These are phyloP conservation scores for Drosophila paramelanica DNA, from an alignment of 2,888 invertebrate genomes.

Conservation along the genomic window DNA sequence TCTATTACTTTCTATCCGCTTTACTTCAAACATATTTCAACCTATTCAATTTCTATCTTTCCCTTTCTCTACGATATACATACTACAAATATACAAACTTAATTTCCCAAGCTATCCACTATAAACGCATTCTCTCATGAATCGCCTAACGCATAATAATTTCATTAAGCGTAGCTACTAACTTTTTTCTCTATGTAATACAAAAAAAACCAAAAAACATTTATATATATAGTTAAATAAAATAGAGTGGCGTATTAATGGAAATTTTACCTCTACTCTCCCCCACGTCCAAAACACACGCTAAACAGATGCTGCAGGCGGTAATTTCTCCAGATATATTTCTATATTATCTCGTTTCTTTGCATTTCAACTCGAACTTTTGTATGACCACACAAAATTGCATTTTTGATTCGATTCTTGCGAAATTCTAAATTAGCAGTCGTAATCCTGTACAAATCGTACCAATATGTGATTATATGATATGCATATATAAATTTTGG, in stretches of 20 bases:
- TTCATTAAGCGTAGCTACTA: conserved; percentile 50
- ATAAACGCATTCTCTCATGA: conserved; percentile 35
- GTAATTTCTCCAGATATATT: conserved; percentile 68
- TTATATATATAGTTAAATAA: neutral
- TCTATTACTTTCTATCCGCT: conserved; percentile 23
- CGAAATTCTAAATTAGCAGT: conserved; percentile 65
- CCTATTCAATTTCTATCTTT: conserved; percentile 52
- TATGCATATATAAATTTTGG: conserved; percentile 32
- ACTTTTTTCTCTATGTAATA: conserved; percentile 20
- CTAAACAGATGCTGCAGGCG: conserved; percentile 84
- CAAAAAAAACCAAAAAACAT: neutral
- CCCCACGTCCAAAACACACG: conserved; percentile 56
- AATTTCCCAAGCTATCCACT: conserved; percentile 22
- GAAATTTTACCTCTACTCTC: conserved; percentile 68
- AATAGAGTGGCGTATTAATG: conserved; percentile 66
- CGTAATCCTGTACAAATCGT: conserved; percentile 15
- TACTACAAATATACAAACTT: conserved; percentile 28
- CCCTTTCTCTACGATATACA: conserved; percentile 29
- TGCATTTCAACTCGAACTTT: conserved; percentile 51
- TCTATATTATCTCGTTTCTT: conserved; percentile 38
- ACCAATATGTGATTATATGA: conserved; percentile 11
- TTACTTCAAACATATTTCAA: conserved; percentile 51
- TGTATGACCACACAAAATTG: conserved; percentile 40
- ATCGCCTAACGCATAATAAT: conserved; percentile 29
- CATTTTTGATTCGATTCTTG: conserved; percentile 49